These are phyloP conservation scores for Caenorhabditis macrosperma DNA, from an alignment of 2,888 invertebrate genomes.

Conservation along the genomic window DNA sequence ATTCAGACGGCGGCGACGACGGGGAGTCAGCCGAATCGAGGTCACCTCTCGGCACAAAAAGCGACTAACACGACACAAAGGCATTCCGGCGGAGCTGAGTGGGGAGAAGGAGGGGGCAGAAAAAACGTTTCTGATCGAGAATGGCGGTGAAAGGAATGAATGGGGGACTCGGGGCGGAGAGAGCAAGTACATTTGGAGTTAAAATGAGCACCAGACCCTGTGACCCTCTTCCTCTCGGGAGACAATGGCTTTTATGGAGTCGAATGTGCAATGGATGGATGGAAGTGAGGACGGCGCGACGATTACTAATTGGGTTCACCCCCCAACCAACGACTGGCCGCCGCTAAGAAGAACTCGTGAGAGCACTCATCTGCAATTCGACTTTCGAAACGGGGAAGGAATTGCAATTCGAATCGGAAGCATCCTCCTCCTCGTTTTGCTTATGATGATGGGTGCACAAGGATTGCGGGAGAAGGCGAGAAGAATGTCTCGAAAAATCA, in stretches of 20 bases:
- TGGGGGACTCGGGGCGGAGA: conserved; percentile 23
- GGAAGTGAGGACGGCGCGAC: conserved; percentile 4
- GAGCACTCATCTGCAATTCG: no score
- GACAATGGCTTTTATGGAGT: conserved; percentile 49
- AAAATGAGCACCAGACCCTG: no score
- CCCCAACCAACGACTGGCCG: neutral
- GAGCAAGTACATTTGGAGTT: conserved; percentile 37
- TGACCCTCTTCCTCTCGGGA: no score
- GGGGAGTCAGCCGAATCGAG: neutral
- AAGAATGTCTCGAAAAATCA: conserved; percentile 10
- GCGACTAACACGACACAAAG: conserved; percentile 34
- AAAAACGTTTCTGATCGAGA: conserved; percentile 53
- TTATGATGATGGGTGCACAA: neutral
- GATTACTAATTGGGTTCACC: conserved; percentile 45
- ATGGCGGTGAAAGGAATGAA: conserved; percentile 55
- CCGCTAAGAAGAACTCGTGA: neutral
- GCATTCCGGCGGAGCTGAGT: conserved; percentile 17
- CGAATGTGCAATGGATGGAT: conserved; percentile 52
- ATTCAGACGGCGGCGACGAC: no score
- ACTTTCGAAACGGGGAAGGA: neutral
- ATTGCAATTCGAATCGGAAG: conserved; percentile 14
- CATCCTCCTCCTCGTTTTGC: neutral
- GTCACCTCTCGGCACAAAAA: conserved; percentile 11
- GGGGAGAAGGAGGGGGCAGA: neutral
- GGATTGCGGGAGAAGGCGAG: neutral